Base-by-base conservation (phyloP, 2,888 invertebrate species). In the Acleris literana region DNA sequence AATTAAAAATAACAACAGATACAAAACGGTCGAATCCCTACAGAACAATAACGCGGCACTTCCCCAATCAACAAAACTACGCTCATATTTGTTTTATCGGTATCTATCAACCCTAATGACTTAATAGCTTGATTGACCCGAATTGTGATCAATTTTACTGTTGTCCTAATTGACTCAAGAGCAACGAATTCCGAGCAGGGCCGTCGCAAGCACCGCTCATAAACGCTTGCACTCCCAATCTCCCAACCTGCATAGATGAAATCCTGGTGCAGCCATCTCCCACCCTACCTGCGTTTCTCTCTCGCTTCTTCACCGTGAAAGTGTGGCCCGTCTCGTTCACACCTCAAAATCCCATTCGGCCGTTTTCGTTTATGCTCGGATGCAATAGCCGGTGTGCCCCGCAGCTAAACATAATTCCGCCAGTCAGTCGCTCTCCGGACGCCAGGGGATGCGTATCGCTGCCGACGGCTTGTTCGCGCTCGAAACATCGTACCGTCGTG, bases 371-470 rank as follows among this genome's bases (percentile, higher is more conserved):
- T 82, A 82, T 82, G 77, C 81, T 92, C 92, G 92, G 90, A 85
- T 90, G 91, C 91, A 91, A 87, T 90, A 89, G 90, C 88, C 93
- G 87, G 93, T 93, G 87, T 93, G 92, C 75, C 90, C 89, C 78
- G 83, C 81, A 77, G 93, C 93, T 79, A 93, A 88, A 88, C 92
- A 90, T 83, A 87, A 88, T 85, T 89, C 86, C 68, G 66, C 75
- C 82, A 87, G 85, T 77, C 92, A 92, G 92, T 92, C 90, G 86
- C 81, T 88, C 83, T 80, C 83, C 84, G 84, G 79, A 82, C 84
- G 84, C 77, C 78, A 82, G 74, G 82, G 88, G 85, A 86, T 84
- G 79, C 77, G 84, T 75, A 69, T 86, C 79, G 87, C 76, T 81
- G 85, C 74, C 82, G 83, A 80, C 80, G 77, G 69, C 74, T 70